Evolutionary conservation across 2,797 vertebrate genomes (phyloP).

Genomic region (Tiaroga cobitis): DNA sequence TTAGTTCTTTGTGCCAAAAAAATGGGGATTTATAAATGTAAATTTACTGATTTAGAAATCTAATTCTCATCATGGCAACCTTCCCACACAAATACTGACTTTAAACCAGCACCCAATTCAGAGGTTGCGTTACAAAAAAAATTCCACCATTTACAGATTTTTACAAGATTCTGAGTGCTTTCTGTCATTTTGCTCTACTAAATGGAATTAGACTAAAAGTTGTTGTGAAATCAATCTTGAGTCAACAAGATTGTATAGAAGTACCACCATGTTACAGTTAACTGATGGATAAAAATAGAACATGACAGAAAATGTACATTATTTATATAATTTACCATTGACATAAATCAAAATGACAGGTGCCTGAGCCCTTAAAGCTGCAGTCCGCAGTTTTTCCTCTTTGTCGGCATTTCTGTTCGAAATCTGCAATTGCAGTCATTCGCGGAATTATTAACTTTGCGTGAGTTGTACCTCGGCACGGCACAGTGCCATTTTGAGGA

Average conservation of each 20-base stretch:
- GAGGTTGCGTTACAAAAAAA: neutral
- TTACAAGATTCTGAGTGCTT: neutral
- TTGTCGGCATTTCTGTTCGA: no score
- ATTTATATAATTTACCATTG: neutral
- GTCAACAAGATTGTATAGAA: neutral
- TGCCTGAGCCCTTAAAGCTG: no score
- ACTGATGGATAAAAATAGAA: neutral
- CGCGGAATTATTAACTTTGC: no score
- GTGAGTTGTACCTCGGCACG: no score
- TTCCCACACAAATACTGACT: neutral
- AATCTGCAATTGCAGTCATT: no score
- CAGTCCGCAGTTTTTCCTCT: no score
- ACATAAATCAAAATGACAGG: neutral
- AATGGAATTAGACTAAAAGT: constrained; percentile 4
- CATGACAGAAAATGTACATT: neutral
- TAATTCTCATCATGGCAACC: neutral
- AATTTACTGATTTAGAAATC: neutral
- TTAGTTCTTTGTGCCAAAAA: neutral
- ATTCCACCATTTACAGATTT: neutral
- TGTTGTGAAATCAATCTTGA: neutral
- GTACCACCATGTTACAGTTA: neutral
- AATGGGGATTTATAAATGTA: neutral
- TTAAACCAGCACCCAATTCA: neutral
- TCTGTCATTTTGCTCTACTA: neutral
- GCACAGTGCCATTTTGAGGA: no score